A percentile compares a stretch with the other conserved stretches of the same genome.
Conservation (phyloP, 2,888 invertebrate genomes). For the Coleophora deauratella region DNA sequence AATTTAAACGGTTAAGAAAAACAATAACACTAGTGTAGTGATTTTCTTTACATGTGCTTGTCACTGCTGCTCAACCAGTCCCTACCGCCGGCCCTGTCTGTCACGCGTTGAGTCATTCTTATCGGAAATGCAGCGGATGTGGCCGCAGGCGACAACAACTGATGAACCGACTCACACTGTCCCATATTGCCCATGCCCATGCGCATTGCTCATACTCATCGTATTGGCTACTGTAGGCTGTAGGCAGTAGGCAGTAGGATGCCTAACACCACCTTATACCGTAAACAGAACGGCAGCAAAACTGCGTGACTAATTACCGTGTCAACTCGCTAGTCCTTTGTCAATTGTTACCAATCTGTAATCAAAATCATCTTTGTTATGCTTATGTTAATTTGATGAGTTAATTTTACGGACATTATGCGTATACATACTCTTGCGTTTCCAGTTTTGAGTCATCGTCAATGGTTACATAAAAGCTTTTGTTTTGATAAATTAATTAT, state of each 20-base stretch:
- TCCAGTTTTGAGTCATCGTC: too few species aligned
- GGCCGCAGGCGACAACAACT: slow-evolving; percentile 34
- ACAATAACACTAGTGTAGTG: too few species aligned
- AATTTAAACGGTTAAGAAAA: too few species aligned
- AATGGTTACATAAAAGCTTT: too few species aligned
- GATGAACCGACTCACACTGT: slow-evolving; percentile 31
- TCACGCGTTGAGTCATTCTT: slow-evolving; percentile 50
- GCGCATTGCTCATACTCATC: too few species aligned
- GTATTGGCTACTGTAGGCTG: slow-evolving; percentile 29
- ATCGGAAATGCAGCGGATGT: slow-evolving; percentile 67
- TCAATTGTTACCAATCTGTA: slow-evolving; percentile 18
- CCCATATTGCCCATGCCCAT: too few species aligned
- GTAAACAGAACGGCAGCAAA: slow-evolving; percentile 50
- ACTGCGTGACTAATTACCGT: slow-evolving; percentile 55
- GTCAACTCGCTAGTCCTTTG: slow-evolving; percentile 60
- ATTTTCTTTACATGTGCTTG: too few species aligned
- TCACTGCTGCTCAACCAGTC: background rate
- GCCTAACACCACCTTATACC: slow-evolving; percentile 49
- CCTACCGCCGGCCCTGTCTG: background rate
- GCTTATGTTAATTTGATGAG: background rate
- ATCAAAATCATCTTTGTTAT: background rate
- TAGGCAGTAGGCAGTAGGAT: too few species aligned
- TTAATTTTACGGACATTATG: too few species aligned
- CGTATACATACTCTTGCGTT: too few species aligned
- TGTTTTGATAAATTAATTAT: too few species aligned